Percentiles rank a stretch among this genome's conserved stretches.
These are phyloP conservation scores for Spea bombifrons DNA, from an alignment of 2,113 vertebrate genomes.

Conservation along the genomic window DNA sequence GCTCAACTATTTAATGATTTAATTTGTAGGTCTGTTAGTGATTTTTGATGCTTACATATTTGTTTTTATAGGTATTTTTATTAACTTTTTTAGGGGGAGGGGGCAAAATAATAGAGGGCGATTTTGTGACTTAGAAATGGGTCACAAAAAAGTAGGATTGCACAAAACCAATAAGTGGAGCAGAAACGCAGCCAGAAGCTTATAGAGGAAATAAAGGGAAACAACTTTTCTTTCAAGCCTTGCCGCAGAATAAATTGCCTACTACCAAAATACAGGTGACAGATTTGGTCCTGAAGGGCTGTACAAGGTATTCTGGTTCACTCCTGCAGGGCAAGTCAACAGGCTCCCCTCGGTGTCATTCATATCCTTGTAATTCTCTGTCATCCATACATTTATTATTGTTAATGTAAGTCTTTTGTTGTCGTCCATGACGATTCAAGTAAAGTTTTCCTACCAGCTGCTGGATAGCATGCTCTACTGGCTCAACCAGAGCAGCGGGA, in stretches of 20 bases:
- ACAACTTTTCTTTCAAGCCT: conserved; percentile 18
- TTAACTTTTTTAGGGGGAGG: too few relatives aligned
- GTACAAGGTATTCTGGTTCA: not conserved
- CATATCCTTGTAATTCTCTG: conserved; percentile 30
- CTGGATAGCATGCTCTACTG: conserved; percentile 19
- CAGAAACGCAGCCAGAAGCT: conserved; percentile 33
- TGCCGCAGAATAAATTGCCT: conserved; percentile 28
- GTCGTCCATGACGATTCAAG: conserved; percentile 16
- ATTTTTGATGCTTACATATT: too few relatives aligned
- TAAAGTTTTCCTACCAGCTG: conserved; percentile 38
- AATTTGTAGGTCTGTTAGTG: too few relatives aligned
- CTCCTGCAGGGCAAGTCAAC: conserved; percentile 30
- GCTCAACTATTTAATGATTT: too few relatives aligned
- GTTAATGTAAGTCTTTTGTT: conserved; percentile 40
- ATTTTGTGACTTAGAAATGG: conserved; percentile 23
- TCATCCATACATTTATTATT: conserved; percentile 43
- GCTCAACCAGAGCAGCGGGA: conserved; percentile 19
- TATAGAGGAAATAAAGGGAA: conserved; percentile 23
- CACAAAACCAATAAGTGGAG: conserved; percentile 32
- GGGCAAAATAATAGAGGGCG: not conserved
- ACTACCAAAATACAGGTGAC: conserved; percentile 25
- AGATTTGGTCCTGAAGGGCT: conserved; percentile 8
- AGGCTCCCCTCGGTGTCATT: conserved; percentile 35
- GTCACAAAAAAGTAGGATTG: conserved; percentile 8
- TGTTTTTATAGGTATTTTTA: too few relatives aligned